Evolutionary conservation across 2,888 invertebrate genomes (phyloP), one percentile per base, ranked within the genome.

Genomic region (Chaetogeoica ovagalla): DNA sequence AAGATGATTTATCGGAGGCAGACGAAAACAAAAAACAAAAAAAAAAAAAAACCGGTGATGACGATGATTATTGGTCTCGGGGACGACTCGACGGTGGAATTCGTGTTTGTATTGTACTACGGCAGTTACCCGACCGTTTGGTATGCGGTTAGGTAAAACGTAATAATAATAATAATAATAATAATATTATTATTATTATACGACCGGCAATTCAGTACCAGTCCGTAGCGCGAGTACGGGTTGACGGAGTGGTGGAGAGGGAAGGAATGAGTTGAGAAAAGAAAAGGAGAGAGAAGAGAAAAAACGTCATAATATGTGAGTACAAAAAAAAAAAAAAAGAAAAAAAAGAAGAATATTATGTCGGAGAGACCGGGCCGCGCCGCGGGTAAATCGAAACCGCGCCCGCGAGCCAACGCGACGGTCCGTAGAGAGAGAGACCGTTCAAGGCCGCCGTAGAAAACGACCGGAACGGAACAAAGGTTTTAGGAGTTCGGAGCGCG

Each of bases 371-470:
- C 23, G 30, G 23, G 15, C 62, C 13, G 62, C 68, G 13, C 30
- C 30, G 8, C 66, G 23, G 52, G 70, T 55, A 73, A 21, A 73
- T 21, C 30, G 73, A n/a, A 63, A 63, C 62, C 73, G n/a, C 63
- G 63, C 63, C 63, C 15, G 52, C 62, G 19, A 57, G 19, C 30
- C 30, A 57, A 21, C n/a, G 62, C 15, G 7, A 8, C 48, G 48
- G 43, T 57, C 57, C 19, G 19, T n/a, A n/a, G n/a, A n/a, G n/a
- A n/a, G n/a, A n/a, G 30, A 4, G 59, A 48, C 48, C 30, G 73
- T 73, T 21, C 73, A 73, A 73, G 73, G 73, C 7, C 43, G 9
- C 48, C 73, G 73, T 63, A 63, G 73, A 55, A 63, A 73, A 73
- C 73, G 73, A 63, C 52, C 73, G 23, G 1, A 9, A 13, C 73